Evolutionary conservation across 1,140 invertebrate genomes (phyloP).

Genomic region (Bombus difficillimus): DNA sequence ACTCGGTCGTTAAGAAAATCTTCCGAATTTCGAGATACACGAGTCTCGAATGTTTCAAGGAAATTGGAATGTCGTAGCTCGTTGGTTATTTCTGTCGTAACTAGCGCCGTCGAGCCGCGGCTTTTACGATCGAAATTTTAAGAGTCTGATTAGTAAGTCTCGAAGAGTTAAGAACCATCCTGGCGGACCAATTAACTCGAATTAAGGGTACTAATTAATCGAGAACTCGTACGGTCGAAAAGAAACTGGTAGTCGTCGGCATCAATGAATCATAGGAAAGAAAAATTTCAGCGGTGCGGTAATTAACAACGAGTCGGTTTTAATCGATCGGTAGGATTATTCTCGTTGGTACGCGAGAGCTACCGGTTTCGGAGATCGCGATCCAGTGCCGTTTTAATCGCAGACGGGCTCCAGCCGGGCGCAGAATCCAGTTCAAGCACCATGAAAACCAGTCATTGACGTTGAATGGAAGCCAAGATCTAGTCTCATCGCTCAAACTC

Average conservation of each 20-base stretch:
- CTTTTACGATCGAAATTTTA: background rate
- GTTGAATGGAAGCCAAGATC: conserved; percentile 68
- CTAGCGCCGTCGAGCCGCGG: background rate
- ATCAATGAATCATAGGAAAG: conserved; percentile 23
- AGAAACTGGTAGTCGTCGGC: background rate
- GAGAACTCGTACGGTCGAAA: background rate
- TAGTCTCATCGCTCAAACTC: conserved; percentile 69
- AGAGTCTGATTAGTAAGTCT: background rate
- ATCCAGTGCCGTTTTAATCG: background rate
- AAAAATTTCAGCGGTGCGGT: background rate
- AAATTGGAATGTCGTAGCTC: background rate
- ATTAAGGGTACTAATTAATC: conserved; percentile 35
- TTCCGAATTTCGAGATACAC: background rate
- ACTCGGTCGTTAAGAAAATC: background rate
- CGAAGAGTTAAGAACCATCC: conserved; percentile 1
- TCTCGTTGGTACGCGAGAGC: background rate
- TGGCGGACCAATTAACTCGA: conserved; percentile 23
- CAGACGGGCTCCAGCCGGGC: conserved; percentile 8
- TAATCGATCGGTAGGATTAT: conserved; percentile 22
- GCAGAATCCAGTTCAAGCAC: conserved; percentile 64
- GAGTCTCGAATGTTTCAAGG: background rate
- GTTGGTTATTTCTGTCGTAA: background rate
- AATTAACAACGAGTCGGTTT: conserved; percentile 23
- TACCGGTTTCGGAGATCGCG: conserved; percentile 1
- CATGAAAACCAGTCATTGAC: conserved; percentile 69